Evolutionary conservation across 2,888 invertebrate genomes (phyloP), one percentile per base, ranked within the genome.

Genomic region (Sphaerophoria rueppellii): DNA sequence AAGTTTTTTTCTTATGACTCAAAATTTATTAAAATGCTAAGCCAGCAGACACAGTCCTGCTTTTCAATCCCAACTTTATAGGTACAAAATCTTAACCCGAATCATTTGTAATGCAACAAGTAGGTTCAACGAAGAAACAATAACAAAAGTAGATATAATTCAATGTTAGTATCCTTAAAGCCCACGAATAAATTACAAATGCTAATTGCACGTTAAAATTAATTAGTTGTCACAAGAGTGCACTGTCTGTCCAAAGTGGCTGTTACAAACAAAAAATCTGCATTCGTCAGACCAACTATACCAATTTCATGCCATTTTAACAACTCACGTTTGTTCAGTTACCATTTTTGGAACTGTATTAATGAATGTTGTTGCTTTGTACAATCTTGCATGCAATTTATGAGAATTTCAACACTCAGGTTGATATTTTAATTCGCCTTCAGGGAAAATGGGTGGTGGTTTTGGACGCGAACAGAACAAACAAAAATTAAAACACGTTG

Each of bases 301-400:
- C 74, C 70, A 75, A 83, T 79, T 83, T 75, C 35, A 60, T 55
- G 79, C 55, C 40, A 65, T 79, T 79, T 83, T 65, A 54, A 83
- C 75, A 83, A 79, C 71, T 79, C 75, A 83, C 75, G 71, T 79
- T 83, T 83, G 71, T 65, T 79, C 57, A 83, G 60, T 9, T 4
- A 0, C 6, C 32, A 61, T 63, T 40, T 74, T 58, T 63, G 58
- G 58, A 0, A 0, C 6, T 40, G 40, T 40, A 11, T 9, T 12
- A 43, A 11, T 9, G 43, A 9, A 9, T 9, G 12, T 12, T 43
- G 11, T 4, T 12, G 0, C 70, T 60, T 79, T 71, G 79, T 71
- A 60, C 43, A 83, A 83, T 83, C 82, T 79, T 75, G 79, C 79
- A 79, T 83, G 82, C 79, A 83, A 79, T 83, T 83, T 83, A 83